Percentiles rank a stretch among this genome's conserved stretches.
phyloP scores from a whole-genome alignment of 2,888 invertebrate genomes.

The Phyllotreta striolata region DNA sequence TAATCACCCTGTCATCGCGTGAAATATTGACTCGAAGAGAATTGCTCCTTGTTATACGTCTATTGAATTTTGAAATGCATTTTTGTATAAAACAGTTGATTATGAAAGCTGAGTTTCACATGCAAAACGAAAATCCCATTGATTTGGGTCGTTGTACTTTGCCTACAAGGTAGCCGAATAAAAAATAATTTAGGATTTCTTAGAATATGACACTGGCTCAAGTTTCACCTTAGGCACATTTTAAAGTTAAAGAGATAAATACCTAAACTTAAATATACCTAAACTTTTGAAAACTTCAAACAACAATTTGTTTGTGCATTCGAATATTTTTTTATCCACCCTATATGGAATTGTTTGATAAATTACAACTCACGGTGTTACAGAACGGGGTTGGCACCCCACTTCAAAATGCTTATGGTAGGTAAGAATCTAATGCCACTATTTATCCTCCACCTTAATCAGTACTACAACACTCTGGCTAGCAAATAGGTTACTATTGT shows the following conservation, averaged over 20 bases:
- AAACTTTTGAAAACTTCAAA: not conserved
- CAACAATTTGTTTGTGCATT: no score
- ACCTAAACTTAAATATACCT: not conserved
- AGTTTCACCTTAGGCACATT: no score
- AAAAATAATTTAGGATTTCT: not conserved
- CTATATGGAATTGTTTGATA: conserved; percentile 20
- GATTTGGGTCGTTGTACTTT: conserved; percentile 25
- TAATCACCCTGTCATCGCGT: conserved; percentile 22
- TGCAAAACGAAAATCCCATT: conserved; percentile 20
- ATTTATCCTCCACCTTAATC: conserved; percentile 16
- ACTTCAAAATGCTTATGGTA: conserved; percentile 24
- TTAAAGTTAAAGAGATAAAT: no score
- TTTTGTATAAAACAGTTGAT: conserved; percentile 28
- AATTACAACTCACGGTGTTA: conserved; percentile 21
- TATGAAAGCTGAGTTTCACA: conserved; percentile 30
- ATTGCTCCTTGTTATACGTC: conserved; percentile 6
- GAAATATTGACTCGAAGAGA: conserved; percentile 27
- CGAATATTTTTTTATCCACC: conserved; percentile 13
- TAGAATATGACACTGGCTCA: no score
- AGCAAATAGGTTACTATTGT: not conserved
- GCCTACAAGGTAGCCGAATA: conserved; percentile 23
- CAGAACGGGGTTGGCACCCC: conserved; percentile 19
- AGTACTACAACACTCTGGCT: conserved; percentile 12
- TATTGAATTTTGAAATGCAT: conserved; percentile 34
- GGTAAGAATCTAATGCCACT: conserved; percentile 20